Evolutionary conservation across 2,113 vertebrate species (phyloP).

Genomic region (Sander vitreus): DNA sequence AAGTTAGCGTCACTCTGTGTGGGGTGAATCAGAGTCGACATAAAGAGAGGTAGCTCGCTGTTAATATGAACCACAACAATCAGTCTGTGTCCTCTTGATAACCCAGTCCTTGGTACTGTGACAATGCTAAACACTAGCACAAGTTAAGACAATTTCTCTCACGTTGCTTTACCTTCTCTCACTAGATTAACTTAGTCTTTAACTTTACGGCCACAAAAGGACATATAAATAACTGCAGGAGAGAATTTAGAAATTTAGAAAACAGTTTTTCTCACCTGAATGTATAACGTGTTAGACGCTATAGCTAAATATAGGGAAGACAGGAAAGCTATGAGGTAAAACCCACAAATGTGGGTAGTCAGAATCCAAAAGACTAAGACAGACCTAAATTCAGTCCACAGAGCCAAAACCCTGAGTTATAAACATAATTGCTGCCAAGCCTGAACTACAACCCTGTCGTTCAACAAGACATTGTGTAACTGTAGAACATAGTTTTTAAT

Average conservation of each 20-base stretch:
- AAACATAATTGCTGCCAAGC: conserved; percentile 12
- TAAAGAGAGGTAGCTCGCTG: background rate
- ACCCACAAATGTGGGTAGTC: conserved; percentile 9
- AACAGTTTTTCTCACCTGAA: background rate
- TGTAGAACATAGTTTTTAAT: background rate
- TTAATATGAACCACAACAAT: conserved; percentile 10
- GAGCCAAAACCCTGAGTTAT: conserved; percentile 21
- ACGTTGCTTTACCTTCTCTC: conserved; percentile 8
- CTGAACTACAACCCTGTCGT: background rate
- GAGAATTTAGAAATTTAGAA: conserved; percentile 19
- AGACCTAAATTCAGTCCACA: conserved; percentile 9
- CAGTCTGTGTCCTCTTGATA: background rate
- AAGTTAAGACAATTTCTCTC: background rate
- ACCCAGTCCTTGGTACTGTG: background rate
- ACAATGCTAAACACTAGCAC: background rate
- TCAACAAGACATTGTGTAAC: background rate
- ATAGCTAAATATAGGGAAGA: conserved; percentile 23
- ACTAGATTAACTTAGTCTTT: conserved; percentile 4
- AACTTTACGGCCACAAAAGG: background rate
- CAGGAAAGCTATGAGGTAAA: background rate
- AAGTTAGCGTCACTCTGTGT: background rate
- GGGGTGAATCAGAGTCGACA: background rate
- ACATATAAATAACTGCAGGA: conserved; percentile 26
- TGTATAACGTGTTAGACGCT: background rate
- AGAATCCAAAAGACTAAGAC: background rate